Evolutionary conservation across 1,140 invertebrate species (phyloP), one percentile per base, ranked within the genome.

Genomic region (Drosophila kohkoa): DNA sequence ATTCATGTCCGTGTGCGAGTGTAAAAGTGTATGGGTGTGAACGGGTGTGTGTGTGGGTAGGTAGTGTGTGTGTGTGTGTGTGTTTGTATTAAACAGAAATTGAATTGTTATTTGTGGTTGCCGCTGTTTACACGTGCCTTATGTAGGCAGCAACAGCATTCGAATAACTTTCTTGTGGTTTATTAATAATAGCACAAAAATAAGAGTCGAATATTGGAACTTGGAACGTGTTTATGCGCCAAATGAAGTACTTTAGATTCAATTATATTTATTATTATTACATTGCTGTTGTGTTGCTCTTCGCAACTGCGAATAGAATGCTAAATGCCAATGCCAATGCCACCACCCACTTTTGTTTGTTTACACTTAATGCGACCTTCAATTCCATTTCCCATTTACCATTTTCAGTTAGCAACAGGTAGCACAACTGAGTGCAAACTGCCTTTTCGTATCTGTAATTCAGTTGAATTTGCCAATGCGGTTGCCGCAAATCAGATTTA

Each of bases 161-260:
- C 58, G 10, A 48, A 59, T 62, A 76, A 65, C 65, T 57, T 65
- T 59, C 52, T 41, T 38, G 32, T 74, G 64, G 66, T 87, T 80
- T 87, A 87, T 87, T 79, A 71, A 77, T 87, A 88, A 70, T 45
- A 46, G 41, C 68, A 11, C 57, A 43, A 55, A 25, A 63, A 59
- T 38, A 35, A 54, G 28, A 59, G n/a, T 54, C n/a, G 57, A 59
- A 51, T 63, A n/a, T 49, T 63, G 32, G 45, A 63, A 28, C 10
- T 49, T 52, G 65, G 75, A 81, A 88, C 85, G 85, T 88, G 85
- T 89, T 89, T 85, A 75, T 85, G 85, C 65, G 49, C 57, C 67
- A 85, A 89, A 85, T 89, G 81, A 89, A 81, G 86, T 89, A 89
- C 85, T 89, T 85, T 79, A 73, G 75, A 78, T 89, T 81, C 85